A percentile compares a stretch with the other conserved stretches of the same genome.
Conservation (phyloP, 2,113 vertebrate species). For the Tetrax tetrax region DNA sequence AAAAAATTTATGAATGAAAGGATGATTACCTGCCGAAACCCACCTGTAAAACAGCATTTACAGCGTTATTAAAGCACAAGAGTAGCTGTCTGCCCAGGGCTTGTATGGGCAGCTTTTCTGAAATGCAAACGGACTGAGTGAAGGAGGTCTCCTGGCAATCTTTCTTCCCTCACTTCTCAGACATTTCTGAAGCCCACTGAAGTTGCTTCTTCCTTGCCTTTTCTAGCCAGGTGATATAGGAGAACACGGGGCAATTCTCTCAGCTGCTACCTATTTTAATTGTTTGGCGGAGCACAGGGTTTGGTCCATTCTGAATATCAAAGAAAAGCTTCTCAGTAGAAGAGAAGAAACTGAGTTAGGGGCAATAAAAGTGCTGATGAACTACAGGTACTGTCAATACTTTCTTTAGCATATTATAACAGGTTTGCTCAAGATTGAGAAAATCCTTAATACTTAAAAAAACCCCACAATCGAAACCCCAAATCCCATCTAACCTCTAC, state of each 20-base stretch:
- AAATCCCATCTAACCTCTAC: not conserved
- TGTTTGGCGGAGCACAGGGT: not conserved
- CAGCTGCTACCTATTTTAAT: rapidly evolving
- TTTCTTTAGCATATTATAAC: not conserved
- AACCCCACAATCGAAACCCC: not conserved
- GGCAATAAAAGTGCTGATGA: not conserved
- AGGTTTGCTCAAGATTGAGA: not conserved
- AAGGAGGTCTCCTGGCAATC: not conserved
- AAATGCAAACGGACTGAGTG: not conserved
- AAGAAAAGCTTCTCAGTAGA: not conserved
- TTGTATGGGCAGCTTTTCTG: not conserved
- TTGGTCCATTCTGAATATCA: not conserved
- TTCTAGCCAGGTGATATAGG: not conserved
- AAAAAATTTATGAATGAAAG: not conserved
- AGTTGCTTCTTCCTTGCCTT: not conserved
- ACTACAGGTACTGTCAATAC: not conserved
- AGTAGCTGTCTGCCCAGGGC: not conserved
- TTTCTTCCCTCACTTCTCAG: not conserved
- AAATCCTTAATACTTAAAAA: not conserved
- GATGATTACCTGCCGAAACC: not conserved
- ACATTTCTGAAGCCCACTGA: not conserved
- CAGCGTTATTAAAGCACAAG: not conserved
- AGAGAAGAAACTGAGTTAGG: not conserved
- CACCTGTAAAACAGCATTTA: not conserved
- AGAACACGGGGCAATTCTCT: not conserved